Conservation (phyloP, 2,113 vertebrate genomes). For the Isurus oxyrinchus region DNA sequence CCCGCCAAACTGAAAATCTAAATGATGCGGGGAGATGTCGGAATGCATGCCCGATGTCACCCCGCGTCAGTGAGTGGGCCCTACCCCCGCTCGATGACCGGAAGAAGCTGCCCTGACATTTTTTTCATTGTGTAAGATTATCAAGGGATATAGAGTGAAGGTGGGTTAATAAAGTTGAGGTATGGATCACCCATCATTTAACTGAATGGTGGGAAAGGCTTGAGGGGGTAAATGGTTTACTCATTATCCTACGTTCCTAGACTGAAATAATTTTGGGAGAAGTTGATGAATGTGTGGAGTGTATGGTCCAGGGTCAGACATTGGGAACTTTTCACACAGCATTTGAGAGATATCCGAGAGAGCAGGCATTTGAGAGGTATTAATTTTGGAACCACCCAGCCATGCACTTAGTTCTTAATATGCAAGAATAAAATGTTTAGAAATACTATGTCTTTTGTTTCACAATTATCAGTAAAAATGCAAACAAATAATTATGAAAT, state of each 20-base stretch:
- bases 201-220: neutral
- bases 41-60: no score
- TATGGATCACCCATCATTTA: neutral
- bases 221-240: neutral
- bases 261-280: no score
- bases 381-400: neutral
- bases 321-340: neutral
- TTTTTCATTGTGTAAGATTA: neutral
- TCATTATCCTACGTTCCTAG: neutral
- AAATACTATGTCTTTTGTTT: neutral
- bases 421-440: neutral
- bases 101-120: no score
- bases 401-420: neutral
- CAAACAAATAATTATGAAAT: neutral
- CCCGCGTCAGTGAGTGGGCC: no score
- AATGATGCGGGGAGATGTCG: no score
- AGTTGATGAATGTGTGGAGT: neutral
- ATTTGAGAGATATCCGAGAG: neutral
- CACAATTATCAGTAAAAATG: neutral
- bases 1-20: no score
- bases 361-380: neutral
- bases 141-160: neutral
- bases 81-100: no score
- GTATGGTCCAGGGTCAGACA: neutral
- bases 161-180: neutral